Evolutionary conservation across 2,113 vertebrate genomes (phyloP).

Genomic region (Silurus meridionalis): DNA sequence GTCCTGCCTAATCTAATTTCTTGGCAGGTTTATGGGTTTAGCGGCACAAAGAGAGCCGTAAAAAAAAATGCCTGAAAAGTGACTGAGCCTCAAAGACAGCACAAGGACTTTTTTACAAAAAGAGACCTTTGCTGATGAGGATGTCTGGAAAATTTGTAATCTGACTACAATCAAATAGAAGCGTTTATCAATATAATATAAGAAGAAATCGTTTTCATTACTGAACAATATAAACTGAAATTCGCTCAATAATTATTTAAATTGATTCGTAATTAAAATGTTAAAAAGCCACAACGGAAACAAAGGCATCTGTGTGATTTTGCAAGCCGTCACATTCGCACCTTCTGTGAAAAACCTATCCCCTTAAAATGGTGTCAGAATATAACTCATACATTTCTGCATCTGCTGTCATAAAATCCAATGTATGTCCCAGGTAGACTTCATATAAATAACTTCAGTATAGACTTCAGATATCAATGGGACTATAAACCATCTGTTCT

Average conservation of each 20-base stretch:
- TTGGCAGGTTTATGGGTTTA: constrained; percentile 3
- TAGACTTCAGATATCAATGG: not conserved
- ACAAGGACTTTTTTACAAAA: not conserved
- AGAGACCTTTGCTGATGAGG: not conserved
- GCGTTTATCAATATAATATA: not conserved
- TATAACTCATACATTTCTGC: not conserved
- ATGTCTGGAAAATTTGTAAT: not conserved
- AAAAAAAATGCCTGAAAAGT: not conserved
- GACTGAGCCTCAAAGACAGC: not conserved
- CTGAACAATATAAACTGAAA: not conserved
- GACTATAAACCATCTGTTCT: not conserved
- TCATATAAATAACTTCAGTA: no score
- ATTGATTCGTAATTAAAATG: not conserved
- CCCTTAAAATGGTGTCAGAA: not conserved
- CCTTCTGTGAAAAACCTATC: not conserved
- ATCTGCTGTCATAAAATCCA: not conserved
- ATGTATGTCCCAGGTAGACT: not conserved
- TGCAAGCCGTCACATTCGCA: not conserved
- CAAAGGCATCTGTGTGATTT: not conserved
- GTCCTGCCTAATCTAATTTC: not conserved
- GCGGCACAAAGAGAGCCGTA: not conserved
- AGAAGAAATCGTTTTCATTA: not conserved
- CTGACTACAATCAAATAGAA: not conserved
- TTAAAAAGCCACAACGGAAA: not conserved
- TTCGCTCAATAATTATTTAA: not conserved